Evolutionary conservation across 2,113 vertebrate species (phyloP).

Genomic region (Gymnorhina tibicen): DNA sequence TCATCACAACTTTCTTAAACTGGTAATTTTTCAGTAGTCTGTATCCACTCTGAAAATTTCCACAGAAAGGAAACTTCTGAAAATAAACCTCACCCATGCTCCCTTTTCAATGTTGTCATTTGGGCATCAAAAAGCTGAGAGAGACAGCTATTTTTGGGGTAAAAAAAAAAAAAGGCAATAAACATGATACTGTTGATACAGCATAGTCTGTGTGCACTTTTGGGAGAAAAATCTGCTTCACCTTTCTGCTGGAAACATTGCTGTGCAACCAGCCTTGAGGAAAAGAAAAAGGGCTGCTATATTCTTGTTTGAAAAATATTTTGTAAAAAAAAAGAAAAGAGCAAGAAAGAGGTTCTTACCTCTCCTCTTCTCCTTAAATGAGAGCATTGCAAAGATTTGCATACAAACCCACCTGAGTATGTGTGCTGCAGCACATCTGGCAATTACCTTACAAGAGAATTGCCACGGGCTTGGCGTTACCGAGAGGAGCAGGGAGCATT

Average conservation of each 20-base stretch:
- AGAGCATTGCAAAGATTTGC: slow-evolving; percentile 1
- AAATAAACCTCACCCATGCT: neutral
- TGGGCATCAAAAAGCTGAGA: neutral
- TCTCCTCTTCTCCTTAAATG: neutral
- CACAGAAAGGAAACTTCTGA: neutral
- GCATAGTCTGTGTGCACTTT: neutral
- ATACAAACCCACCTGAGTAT: slow-evolving; percentile 4
- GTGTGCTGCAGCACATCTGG: slow-evolving; percentile 17
- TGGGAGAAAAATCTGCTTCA: neutral
- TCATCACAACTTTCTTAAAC: neutral
- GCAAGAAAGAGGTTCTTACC: neutral
- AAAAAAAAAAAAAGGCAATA: neutral
- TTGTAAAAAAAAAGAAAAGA: neutral
- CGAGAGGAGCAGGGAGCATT: neutral
- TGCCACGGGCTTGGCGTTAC: neutral
- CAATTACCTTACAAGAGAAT: slow-evolving; percentile 25
- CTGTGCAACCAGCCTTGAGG: neutral
- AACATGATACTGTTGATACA: neutral
- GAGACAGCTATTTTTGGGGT: neutral
- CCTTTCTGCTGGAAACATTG: neutral
- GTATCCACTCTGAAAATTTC: neutral
- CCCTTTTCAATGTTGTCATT: neutral
- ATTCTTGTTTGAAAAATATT: neutral
- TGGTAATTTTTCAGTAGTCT: neutral
- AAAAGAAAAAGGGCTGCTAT: neutral